Evolutionary conservation across 64 coral and sea anemone genomes (phyloP), one percentile per base, ranked within the genome.

Genomic region (Trachythela sp.): DNA sequence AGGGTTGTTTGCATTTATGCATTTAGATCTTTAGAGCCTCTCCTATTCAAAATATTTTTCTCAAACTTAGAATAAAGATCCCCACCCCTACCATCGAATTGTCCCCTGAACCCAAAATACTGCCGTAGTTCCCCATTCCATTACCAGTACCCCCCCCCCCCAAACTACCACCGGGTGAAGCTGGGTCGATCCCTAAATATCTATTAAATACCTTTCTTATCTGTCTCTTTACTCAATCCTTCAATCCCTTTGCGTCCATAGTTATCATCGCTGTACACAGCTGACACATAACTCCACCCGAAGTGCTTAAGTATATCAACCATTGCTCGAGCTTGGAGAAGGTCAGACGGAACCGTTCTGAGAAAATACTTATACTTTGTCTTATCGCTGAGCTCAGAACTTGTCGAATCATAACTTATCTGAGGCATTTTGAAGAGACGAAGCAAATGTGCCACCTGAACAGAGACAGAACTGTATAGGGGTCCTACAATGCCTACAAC

Each of bases 341-440:
- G 15, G 31, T 80, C 75, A 80, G 31, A 37, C 30, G 75, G 75
- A 13, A 80, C 37, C 9, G 75, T 80, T 13, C 75, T 35, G 2
- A 39, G 37, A 20, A 80, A 80, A 36, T 34, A 80, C 37, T 80
- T 38, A 37, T 80, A 80, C 1, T 80, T 80, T 15, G 75, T 80
- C 31, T 80, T 80, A 36, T 80, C 75, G 30, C 75, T 80, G 75
- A 80, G 75, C 33, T 80, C 75, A 20, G 75, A 39, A 37, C 75
- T 80, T 13, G 75, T 38, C 13, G 75, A 35, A 15, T 35, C 75
- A 22, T 80, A 80, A 80, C 75, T 80, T n/a, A 80, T 80, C 33
- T 38, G 75, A 35, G 75, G 75, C 37, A 80, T 80, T 39, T 80
- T 39, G 20, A 80, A 80, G 15, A 80, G 38, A 22, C 75, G 33